phyloP scores from a whole-genome alignment of 2,797 vertebrate genomes.

The Malacoraja senta region DNA sequence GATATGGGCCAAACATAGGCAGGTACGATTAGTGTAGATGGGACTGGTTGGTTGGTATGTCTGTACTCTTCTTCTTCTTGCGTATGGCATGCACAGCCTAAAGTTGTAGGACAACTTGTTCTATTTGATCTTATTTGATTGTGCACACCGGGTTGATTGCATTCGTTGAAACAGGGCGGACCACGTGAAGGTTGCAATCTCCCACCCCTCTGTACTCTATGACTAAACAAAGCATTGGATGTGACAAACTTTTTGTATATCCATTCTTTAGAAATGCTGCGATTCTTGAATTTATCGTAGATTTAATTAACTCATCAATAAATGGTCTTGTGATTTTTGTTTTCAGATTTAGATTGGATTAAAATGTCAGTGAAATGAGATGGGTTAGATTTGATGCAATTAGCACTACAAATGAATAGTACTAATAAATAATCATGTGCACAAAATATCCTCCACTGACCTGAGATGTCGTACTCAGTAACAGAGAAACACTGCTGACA shows the following conservation, averaged over 20 bases:
- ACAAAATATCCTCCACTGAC: not conserved
- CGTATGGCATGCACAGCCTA: too few species aligned
- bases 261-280: not conserved
- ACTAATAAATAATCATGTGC: not conserved
- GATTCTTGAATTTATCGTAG: not conserved
- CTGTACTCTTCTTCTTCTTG: too few species aligned
- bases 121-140: too few species aligned
- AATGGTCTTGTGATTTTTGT: not conserved
- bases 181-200: too few species aligned
- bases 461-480: not conserved
- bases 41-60: too few species aligned
- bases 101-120: too few species aligned
- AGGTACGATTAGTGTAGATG: too few species aligned
- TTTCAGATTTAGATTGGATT: not conserved
- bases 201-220: not conserved
- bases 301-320: not conserved
- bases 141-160: too few species aligned
- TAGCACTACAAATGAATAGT: not conserved
- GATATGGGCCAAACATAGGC: too few species aligned
- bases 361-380: not conserved
- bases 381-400: not conserved
- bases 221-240: not conserved
- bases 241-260: not conserved
- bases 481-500: not conserved
- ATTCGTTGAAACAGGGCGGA: too few species aligned